Evolutionary conservation across 2,888 invertebrate genomes (phyloP).

Genomic region (Allolobophora icterica): DNA sequence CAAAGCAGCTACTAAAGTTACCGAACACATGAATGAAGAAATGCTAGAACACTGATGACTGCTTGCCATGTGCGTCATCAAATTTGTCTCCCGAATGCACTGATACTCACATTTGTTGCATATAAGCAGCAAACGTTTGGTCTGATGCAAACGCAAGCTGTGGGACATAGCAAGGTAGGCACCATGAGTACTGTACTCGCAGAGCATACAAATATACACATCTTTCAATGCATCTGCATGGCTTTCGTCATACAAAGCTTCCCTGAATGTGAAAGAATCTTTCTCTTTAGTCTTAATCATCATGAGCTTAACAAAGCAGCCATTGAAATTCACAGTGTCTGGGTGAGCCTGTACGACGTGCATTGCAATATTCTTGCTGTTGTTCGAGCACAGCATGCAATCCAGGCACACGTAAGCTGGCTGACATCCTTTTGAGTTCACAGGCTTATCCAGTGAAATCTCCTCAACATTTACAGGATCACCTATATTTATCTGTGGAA

Average conservation of each 20-base stretch:
- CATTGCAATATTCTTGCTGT: neutral
- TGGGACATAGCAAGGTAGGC: constrained; percentile 29
- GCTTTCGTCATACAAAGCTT: neutral
- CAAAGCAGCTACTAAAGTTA: neutral
- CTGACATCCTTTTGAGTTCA: neutral
- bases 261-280: neutral
- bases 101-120: constrained; percentile 15
- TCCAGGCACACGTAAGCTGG: constrained; percentile 12
- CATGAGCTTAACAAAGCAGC: constrained; percentile 25
- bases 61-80: neutral
- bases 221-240: constrained; percentile 18
- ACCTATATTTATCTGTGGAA: neutral
- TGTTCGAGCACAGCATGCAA: neutral
- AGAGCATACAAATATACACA: constrained; percentile 5
- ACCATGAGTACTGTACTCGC: neutral
- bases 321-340: constrained; percentile 1
- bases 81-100: neutral
- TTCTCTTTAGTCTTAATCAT: constrained; percentile 22
- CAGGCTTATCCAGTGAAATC: neutral
- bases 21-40: neutral
- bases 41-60: neutral
- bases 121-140: neutral
- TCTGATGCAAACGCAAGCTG: constrained; percentile 24
- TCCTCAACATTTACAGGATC: neutral
- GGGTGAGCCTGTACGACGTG: constrained; percentile 4